Evolutionary conservation across 1,140 invertebrate genomes (phyloP).

Genomic region (Colletes latitarsis): DNA sequence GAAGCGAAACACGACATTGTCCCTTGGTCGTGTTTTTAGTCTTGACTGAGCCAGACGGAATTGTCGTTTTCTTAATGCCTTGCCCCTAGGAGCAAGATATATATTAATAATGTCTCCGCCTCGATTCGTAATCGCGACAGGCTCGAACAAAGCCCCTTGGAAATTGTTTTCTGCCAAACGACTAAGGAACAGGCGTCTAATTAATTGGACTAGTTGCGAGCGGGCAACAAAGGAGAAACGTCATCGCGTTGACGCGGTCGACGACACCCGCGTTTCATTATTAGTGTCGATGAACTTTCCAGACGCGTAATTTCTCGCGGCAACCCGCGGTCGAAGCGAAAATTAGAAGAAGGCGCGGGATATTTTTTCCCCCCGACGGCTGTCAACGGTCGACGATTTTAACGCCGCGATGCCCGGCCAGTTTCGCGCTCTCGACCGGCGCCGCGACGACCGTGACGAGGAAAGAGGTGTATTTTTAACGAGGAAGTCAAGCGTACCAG

Average conservation of each 20-base stretch:
- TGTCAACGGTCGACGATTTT: no score
- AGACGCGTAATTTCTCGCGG: conserved; percentile 31
- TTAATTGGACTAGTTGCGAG: conserved; percentile 37
- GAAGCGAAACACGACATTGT: background rate
- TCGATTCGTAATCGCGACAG: conserved; percentile 6
- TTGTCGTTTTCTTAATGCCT: conserved; percentile 15
- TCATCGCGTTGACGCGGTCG: conserved; percentile 40
- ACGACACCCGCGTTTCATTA: conserved; percentile 41
- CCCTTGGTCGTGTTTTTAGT: background rate
- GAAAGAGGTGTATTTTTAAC: conserved; percentile 63
- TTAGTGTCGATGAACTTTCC: conserved; percentile 61
- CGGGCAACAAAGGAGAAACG: conserved; percentile 14
- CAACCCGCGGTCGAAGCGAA: background rate
- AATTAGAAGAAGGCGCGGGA: background rate
- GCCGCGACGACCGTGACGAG: conserved; percentile 14
- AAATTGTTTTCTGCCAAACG: conserved; percentile 40
- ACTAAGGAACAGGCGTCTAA: conserved; percentile 35
- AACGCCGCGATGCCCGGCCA: no score
- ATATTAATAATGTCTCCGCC: conserved; percentile 36
- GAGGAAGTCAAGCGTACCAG: conserved; percentile 40
- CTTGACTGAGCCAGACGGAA: conserved; percentile 8
- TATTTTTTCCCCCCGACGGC: no score
- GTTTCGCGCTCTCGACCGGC: background rate
- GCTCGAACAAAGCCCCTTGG: background rate
- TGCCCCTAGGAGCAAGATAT: conserved; percentile 1